Percentiles rank a stretch among this genome's conserved stretches.
These are phyloP conservation scores for Paramormyrops kingsleyae DNA, from an alignment of 2,113 vertebrate species.

Conservation along the genomic window DNA sequence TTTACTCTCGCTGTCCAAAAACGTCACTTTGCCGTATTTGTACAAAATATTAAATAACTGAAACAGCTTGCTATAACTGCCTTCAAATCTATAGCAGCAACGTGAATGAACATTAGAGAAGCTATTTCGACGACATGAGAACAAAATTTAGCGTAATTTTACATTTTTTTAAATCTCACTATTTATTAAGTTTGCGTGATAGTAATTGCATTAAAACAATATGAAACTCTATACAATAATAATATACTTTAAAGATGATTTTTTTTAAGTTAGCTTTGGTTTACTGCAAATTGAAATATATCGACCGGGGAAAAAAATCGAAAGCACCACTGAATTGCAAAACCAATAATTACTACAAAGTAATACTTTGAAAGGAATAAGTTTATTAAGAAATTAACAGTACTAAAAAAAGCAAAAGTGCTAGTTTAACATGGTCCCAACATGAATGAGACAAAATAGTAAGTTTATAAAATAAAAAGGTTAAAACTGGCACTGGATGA, in stretches of 20 bases:
- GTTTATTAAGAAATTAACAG: constrained; percentile 71
- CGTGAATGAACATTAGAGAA: not conserved
- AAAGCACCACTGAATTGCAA: not conserved
- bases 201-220: not conserved
- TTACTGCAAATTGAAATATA: not conserved
- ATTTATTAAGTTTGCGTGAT: not conserved
- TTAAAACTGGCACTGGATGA: constrained; percentile 48
- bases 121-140: not conserved
- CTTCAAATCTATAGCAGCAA: not conserved
- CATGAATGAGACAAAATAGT: constrained; percentile 54
- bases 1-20: not conserved
- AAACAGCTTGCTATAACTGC: not conserved
- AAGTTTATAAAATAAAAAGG: constrained; percentile 39
- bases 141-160: not conserved
- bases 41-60: not conserved
- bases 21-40: not conserved
- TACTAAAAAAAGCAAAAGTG: constrained; percentile 62
- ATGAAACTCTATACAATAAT: not conserved
- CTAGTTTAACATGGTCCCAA: constrained; percentile 63
- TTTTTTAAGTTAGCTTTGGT: not conserved
- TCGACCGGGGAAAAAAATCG: not conserved
- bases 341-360: constrained; percentile 43
- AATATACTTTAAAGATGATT: not conserved
- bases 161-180: not conserved
- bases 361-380: constrained; percentile 53